Evolutionary conservation across 2,888 invertebrate species (phyloP), one percentile per base, ranked within the genome.

Genomic region (Tiphia femorata): DNA sequence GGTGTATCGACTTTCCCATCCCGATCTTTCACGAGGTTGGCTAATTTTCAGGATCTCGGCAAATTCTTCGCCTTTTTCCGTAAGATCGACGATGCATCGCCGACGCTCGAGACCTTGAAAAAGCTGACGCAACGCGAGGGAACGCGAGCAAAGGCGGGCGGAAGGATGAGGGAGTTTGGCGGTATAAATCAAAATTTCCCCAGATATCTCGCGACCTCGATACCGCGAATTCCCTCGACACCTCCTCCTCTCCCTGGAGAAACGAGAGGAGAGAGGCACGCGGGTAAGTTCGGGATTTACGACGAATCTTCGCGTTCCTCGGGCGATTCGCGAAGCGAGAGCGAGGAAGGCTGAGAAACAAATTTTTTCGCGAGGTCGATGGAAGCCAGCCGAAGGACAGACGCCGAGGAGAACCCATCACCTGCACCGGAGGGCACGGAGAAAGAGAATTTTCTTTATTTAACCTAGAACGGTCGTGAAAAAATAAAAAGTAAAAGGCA

Each of bases 271-370:
- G 3, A 10, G 44, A 17, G 17, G 7, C 3, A 17, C 29, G 30
- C 23, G 12, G 23, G 46, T 51, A 52, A 40, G 54, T 44, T 42
- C 10, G 42, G 47, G 56, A 67, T 67, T 67, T 67, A 67, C 51
- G 67, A 62, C 29, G 47, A 49, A 33, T 46, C 51, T 48, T 37
- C 17, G 42, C 48, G 48, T 58, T 50, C n/a, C n/a, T 37, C 17
- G 27, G 40, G 6, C 49, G 46, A 49, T 47, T 62, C 60, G 41
- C 20, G 53, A 10, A n/a, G n/a, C n/a, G n/a, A n/a, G n/a, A n/a
- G n/a, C n/a, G n/a, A n/a, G n/a, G n/a, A n/a, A n/a, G n/a, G n/a
- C n/a, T 33, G 33, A n/a, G 33, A n/a, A n/a, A 14, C 33, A 33
- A 4, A 33, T 1, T 8, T 7, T 14, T 33, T 14, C n/a, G 7